Evolutionary conservation across 2,888 invertebrate species (phyloP), one percentile per base, ranked within the genome.

Genomic region (Phragmatobia fuliginosa): DNA sequence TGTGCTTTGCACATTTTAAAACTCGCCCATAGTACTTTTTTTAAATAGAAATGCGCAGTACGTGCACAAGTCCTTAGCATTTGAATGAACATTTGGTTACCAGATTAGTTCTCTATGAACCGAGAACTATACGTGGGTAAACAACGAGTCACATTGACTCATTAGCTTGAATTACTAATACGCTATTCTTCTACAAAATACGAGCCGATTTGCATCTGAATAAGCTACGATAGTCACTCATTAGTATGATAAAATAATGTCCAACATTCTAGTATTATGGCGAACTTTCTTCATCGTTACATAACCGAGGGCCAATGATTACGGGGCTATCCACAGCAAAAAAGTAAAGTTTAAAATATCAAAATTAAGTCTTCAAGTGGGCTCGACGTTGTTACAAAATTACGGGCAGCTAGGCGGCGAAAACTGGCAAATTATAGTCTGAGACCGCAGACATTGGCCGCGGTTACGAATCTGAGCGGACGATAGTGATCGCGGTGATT

Each of bases 21-120:
- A 88, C 86, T 89, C 88, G 88, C 87, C 90, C 87, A 86, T 87
- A 86, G 85, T 82, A 84, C 85, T 84, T 91, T 94, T 94, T 94
- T 93, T 92, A 84, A 81, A 88, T 85, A 82, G 79, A 83, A 86
- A 88, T 84, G 78, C 83, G 84, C 83, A 88, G 83, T 88, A 86
- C 85, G 84, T 75, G 73, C 78, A 71, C 67, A 25, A 76, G 78
- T 79, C 72, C 81, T 93, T 94, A 91, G 90, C 94, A 94, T 94
- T 90, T 92, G 89, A 94, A 94, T 90, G 89, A 88, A 93, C 94
- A 94, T 94, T 94, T 94, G 94, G 94, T 94, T 91, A 94, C 94
- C 94, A 94, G 93, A 94, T 94, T 93, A 94, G 91, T 89, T 88
- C 86, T 90, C 91, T 91, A 91, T 91, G 91, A 88, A 83, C 79